Evolutionary conservation across 2,888 invertebrate species (phyloP).

Genomic region (Lordiphosa fenestrarum): DNA sequence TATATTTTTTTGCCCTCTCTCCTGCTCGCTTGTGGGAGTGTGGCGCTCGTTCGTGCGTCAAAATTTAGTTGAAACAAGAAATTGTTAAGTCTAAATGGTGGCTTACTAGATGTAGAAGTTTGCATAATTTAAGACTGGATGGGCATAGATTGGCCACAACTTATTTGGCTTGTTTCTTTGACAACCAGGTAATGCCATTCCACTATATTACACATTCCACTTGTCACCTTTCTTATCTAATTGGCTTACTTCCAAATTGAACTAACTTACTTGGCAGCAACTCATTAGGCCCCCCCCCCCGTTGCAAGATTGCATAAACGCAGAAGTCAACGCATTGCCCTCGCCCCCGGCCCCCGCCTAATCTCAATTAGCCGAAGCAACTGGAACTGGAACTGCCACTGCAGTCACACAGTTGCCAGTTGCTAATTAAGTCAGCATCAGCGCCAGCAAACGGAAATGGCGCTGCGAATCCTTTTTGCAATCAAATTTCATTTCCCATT

Average conservation of each 20-base stretch:
- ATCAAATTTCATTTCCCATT: conserved; percentile 62
- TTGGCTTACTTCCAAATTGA: conserved; percentile 21
- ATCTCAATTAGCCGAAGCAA: conserved; percentile 52
- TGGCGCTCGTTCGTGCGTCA: conserved; percentile 33
- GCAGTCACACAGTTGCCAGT: conserved; percentile 16
- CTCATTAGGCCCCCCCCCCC: conserved; percentile 10
- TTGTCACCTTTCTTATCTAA: conserved; percentile 12
- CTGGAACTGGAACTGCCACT: conserved; percentile 11
- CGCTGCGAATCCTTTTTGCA: conserved; percentile 55
- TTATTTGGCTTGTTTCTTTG: no score
- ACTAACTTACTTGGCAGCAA: conserved; percentile 24
- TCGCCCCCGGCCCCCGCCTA: conserved; percentile 42
- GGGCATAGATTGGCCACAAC: no score
- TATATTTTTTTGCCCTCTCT: background rate
- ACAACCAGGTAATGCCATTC: no score
- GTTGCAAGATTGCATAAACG: conserved; percentile 37
- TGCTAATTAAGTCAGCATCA: conserved; percentile 67
- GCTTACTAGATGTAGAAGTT: conserved; percentile 30
- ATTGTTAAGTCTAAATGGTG: conserved; percentile 38
- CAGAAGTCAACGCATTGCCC: conserved; percentile 44
- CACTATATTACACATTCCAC: no score
- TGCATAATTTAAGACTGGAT: background rate
- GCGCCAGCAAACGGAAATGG: conserved; percentile 55
- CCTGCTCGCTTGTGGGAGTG: conserved; percentile 10
- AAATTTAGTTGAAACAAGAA: conserved; percentile 40